Conservation (phyloP, 1,140 invertebrate species). For the Caenorhabditis briggsae region DNA sequence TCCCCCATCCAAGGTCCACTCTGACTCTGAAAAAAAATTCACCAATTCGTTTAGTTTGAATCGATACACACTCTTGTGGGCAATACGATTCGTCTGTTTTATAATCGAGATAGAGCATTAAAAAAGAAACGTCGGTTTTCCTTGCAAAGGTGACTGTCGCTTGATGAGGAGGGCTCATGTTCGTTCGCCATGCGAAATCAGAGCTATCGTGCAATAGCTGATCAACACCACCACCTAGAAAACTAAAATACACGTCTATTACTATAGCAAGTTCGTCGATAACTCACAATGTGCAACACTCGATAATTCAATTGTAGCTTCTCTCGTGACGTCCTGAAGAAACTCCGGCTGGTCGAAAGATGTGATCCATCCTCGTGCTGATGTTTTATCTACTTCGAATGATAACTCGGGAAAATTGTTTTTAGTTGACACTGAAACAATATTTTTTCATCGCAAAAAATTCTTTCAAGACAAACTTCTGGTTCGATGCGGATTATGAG, state of each 20-base stretch:
- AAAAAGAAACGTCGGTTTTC: neutral
- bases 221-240: neutral
- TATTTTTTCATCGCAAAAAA: neutral
- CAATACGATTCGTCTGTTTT: slow-evolving; percentile 20
- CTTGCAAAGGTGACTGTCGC: neutral
- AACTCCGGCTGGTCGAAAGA: neutral
- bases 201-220: slow-evolving; percentile 29
- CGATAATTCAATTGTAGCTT: neutral
- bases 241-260: neutral
- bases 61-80: slow-evolving; percentile 16
- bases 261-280: too few relatives aligned
- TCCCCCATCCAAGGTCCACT: slow-evolving; percentile 12
- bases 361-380: neutral
- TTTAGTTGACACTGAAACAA: neutral
- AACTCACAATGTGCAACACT: slow-evolving; percentile 36
- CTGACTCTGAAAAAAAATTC: neutral
- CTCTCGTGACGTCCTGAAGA: neutral
- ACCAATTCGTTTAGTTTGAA: neutral
- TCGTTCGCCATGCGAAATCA: slow-evolving; percentile 44
- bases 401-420: neutral
- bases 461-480: too few relatives aligned
- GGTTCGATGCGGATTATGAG: too few relatives aligned
- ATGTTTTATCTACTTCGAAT: neutral
- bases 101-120: slow-evolving; percentile 12
- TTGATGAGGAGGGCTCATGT: slow-evolving; percentile 30